Evolutionary conservation across 2,797 vertebrate genomes (phyloP).

Genomic region (Poliocrania exsul): DNA sequence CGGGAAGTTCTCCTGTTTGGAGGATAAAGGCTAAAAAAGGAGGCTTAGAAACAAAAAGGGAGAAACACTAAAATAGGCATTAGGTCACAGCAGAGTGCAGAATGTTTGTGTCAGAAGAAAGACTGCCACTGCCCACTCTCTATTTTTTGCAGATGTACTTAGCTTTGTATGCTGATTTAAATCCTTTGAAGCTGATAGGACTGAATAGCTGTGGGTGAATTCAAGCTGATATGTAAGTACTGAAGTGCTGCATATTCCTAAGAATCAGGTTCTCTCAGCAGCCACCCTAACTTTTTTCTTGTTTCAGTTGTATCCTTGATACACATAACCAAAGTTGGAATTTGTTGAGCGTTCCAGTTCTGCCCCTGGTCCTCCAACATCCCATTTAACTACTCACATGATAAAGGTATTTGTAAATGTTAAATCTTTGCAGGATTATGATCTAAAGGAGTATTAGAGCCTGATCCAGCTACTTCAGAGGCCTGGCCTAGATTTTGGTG

Average conservation of each 20-base stretch:
- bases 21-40: neutral
- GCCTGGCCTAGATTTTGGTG: constrained; percentile 49
- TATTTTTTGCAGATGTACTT: neutral
- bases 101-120: neutral
- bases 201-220: neutral
- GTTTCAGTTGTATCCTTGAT: neutral
- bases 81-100: neutral
- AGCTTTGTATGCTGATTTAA: neutral
- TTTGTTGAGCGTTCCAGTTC: neutral
- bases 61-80: neutral
- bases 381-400: constrained; percentile 48
- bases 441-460: constrained; percentile 49
- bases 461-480: constrained; percentile 49
- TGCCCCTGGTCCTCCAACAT: neutral
- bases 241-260: neutral
- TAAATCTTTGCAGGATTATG: constrained; percentile 53
- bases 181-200: constrained; percentile 3
- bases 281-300: neutral
- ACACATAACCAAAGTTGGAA: neutral
- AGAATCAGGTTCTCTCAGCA: neutral
- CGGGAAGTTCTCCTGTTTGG: neutral
- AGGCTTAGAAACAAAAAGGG: neutral
- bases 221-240: neutral
- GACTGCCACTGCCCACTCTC: neutral
- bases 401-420: constrained; percentile 52